Conservation (phyloP, 2,888 invertebrate genomes). For the Apamea sordens region DNA sequence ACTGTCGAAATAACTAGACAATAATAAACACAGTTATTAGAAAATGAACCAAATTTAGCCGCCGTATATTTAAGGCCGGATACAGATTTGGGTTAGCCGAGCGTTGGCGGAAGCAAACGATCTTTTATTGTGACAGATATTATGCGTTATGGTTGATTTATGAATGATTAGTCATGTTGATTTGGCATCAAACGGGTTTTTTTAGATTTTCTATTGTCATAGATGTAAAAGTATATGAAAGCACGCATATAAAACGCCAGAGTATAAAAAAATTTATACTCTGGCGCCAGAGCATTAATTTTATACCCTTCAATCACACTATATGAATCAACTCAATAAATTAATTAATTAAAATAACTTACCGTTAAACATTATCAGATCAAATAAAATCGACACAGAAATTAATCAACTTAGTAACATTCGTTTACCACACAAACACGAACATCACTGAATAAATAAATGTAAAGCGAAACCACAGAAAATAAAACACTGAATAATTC, state of each 20-base stretch:
- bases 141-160: conserved; percentile 41
- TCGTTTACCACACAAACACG: conserved; percentile 5
- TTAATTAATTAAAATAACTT: conserved; percentile 15
- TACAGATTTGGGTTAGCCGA: conserved; percentile 72
- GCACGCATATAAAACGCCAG: neutral
- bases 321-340: neutral
- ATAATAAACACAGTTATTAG: conserved; percentile 36
- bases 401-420: conserved; percentile 5
- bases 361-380: conserved; percentile 15
- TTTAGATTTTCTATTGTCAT: neutral
- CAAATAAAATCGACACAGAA: conserved; percentile 16
- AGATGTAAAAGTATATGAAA: neutral
- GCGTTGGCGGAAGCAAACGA: conserved; percentile 48
- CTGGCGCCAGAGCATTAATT: no score
- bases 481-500: conserved; percentile 37
- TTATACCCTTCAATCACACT: neutral
- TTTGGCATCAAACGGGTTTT: neutral
- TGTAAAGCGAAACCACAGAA: conserved; percentile 4
- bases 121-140: conserved; percentile 58
- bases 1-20: conserved; percentile 27
- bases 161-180: conserved; percentile 9
- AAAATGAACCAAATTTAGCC: conserved; percentile 46
- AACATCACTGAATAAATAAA: conserved; percentile 21
- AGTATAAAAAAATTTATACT: neutral
- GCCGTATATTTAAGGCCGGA: conserved; percentile 66